Percentiles rank a stretch among this genome's conserved stretches.
Evolutionary conservation across 2,888 invertebrate species (phyloP).

Genomic region (Clunio marinus): DNA sequence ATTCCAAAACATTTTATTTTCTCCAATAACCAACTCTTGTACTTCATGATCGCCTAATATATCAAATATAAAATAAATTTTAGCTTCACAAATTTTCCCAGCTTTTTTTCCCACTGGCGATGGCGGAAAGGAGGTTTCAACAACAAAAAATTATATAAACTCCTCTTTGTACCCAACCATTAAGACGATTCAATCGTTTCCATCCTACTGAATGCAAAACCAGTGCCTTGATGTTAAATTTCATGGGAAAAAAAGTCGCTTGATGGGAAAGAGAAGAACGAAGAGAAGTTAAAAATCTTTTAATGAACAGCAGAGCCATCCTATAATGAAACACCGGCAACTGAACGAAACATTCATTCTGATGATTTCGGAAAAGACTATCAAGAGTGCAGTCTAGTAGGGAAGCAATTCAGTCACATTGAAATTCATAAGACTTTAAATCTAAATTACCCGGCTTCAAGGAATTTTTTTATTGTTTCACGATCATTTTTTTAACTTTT

Average conservation of each 20-base stretch:
- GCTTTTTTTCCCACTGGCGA: constrained; percentile 32
- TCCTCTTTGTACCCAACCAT: not conserved
- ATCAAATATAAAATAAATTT: constrained; percentile 38
- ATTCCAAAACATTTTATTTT: not conserved
- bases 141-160: not conserved
- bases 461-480: too few species aligned
- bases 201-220: not conserved
- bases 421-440: constrained; percentile 35
- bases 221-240: not conserved
- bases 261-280: constrained; percentile 27
- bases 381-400: constrained; percentile 27
- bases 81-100: constrained; percentile 38
- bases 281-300: not conserved
- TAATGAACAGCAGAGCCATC: constrained; percentile 30
- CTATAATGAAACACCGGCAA: constrained; percentile 29
- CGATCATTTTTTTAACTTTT: too few species aligned
- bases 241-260: constrained; percentile 31
- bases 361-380: constrained; percentile 12
- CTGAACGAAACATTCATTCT: not conserved
- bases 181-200: not conserved
- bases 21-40: not conserved
- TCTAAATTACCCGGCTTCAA: constrained; percentile 35
- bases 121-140: constrained; percentile 37
- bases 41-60: constrained; percentile 24
- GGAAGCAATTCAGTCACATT: not conserved